A percentile compares a stretch with the other conserved stretches of the same genome.
Evolutionary conservation across 2,888 invertebrate species (phyloP).

Genomic region (Rotaria socialis): DNA sequence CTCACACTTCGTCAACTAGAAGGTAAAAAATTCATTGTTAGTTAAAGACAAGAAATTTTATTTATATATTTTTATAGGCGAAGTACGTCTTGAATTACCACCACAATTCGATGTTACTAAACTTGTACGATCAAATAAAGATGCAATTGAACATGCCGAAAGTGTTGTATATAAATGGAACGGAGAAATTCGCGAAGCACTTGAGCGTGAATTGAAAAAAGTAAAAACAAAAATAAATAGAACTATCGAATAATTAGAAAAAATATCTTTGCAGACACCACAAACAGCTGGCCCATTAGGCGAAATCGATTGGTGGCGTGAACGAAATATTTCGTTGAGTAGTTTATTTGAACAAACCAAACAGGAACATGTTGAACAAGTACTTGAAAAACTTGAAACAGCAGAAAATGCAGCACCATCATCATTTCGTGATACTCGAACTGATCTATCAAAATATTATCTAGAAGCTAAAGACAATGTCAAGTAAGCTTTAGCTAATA

Average conservation of each 20-base stretch:
- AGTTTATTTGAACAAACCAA: constrained; percentile 76
- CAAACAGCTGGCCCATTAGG: constrained; percentile 70
- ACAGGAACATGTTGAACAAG: constrained; percentile 67
- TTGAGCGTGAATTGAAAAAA: constrained; percentile 55
- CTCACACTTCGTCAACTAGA: constrained; percentile 73
- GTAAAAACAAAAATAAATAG: constrained; percentile 48
- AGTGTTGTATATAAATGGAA: constrained; percentile 47
- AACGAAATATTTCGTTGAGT: constrained; percentile 73
- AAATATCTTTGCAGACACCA: neutral
- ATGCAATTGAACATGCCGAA: constrained; percentile 47
- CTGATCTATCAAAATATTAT: constrained; percentile 68
- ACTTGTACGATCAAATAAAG: constrained; percentile 52
- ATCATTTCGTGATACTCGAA: constrained; percentile 66
- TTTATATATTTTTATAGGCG: constrained; percentile 35
- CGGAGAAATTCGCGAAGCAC: constrained; percentile 52
- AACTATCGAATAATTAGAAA: neutral
- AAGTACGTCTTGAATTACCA: constrained; percentile 41
- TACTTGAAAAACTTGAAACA: constrained; percentile 65
- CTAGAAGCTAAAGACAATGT: constrained; percentile 73
- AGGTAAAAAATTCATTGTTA: constrained; percentile 63
- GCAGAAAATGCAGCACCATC: constrained; percentile 64
- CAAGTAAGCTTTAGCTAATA: neutral
- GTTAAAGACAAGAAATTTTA: neutral
- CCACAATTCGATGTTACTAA: constrained; percentile 51
- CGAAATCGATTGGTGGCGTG: constrained; percentile 80